Evolutionary conservation across 2,888 invertebrate species (phyloP).

Genomic region (Ennomos erosarius): DNA sequence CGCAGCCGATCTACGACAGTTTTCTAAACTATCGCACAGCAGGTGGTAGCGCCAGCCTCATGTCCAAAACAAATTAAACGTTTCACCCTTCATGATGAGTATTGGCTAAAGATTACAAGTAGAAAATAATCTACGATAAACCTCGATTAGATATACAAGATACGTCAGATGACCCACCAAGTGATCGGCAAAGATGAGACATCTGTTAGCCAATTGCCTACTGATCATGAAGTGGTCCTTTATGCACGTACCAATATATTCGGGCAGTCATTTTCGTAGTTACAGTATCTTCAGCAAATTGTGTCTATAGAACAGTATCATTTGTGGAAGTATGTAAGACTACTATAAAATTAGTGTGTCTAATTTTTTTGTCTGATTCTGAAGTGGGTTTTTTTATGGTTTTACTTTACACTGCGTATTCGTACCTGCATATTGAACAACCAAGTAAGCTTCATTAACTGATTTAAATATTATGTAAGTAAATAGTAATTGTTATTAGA

Average conservation of each 20-base stretch:
- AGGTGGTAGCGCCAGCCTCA: conserved; percentile 56
- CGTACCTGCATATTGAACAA: too few species aligned
- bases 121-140: not conserved
- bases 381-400: too few species aligned
- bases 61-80: conserved; percentile 31
- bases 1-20: conserved; percentile 50
- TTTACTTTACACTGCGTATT: too few species aligned
- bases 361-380: too few species aligned
- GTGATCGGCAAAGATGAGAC: conserved; percentile 17
- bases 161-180: conserved; percentile 2
- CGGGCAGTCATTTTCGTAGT: too few species aligned
- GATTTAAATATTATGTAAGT: too few species aligned
- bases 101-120: not conserved
- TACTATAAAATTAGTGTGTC: too few species aligned
- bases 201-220: not conserved
- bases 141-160: not conserved
- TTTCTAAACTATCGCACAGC: conserved; percentile 42
- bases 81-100: not conserved
- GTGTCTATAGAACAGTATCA: too few species aligned
- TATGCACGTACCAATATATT: not conserved
- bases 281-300: too few species aligned
- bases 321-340: too few species aligned
- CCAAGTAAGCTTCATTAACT: too few species aligned
- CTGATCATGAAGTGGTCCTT: conserved; percentile 1
- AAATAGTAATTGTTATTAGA: too few species aligned